Evolutionary conservation across 2,797 vertebrate species (phyloP), one percentile per base, ranked within the genome.

Genomic region (Anguilla anguilla): DNA sequence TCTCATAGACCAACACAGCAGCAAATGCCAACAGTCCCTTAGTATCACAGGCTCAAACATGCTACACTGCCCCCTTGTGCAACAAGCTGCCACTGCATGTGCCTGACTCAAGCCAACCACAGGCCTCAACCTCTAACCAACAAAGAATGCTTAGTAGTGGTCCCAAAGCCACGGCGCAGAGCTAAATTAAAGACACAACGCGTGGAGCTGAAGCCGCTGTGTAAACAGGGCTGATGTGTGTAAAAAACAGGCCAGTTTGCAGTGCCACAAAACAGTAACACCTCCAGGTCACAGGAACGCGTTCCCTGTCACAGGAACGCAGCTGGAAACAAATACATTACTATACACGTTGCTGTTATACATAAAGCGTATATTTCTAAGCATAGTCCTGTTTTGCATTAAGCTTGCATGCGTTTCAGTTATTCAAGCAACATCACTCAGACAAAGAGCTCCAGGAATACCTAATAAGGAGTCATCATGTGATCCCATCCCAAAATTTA

Each of bases 161-260:
- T 51, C 25, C 79, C 43, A 90, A 92, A 94, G 93, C 92, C 93
- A 92, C 93, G 89, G 92, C 85, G 88, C 86, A 49, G 43, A 93
- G 92, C 92, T 64, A 93, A 95, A 95, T 95, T 93, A 94, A 86
- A 94, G 92, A 87, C 89, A 91, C 25, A 51, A 15, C 9, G 46
- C 17, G 22, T 49, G 74, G n/a, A 2, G 59, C 22, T 35, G 57
- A 88, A 90, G 35, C 90, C 39, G 22, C 84, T 88, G 74, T 88
- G 86, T 85, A 90, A 91, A 88, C 51, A 85, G 79, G 28, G 88
- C 87, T 92, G 91, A 86, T 87, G 31, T 28, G 88, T 86, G 11
- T 13, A 53, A 13, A 86, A 87, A 87, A 91, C 92, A 90, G 82
- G 81, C 83, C 67, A 57, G 64, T 3, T 64, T 10, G 28, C 35